Conservation (phyloP, 2,797 vertebrate species). For the Coilia nasus region DNA sequence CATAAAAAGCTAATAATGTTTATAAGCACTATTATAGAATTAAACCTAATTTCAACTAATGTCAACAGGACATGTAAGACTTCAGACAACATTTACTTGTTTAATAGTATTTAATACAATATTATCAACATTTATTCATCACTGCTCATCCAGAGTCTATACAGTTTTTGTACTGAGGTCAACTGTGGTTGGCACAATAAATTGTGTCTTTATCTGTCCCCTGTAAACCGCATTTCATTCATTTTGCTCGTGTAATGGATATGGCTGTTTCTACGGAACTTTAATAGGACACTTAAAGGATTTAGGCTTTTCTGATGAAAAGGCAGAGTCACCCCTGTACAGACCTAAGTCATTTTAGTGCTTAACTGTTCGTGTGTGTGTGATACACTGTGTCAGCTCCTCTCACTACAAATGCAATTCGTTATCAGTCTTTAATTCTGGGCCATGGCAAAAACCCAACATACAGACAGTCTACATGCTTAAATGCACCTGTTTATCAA, state of each 20-base stretch:
- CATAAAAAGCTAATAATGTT: no score
- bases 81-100: not conserved
- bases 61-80: not conserved
- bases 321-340: not conserved
- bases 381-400: not conserved
- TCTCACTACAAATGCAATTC: not conserved
- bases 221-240: not conserved
- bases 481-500: not conserved
- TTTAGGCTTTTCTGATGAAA: constrained; percentile 10
- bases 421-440: not conserved
- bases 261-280: not conserved
- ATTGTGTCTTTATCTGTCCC: not conserved
- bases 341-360: not conserved
- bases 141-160: not conserved
- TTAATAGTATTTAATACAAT: no score
- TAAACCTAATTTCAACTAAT: not conserved
- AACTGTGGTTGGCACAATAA: not conserved
- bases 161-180: not conserved
- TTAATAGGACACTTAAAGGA: constrained; percentile 3
- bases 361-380: not conserved
- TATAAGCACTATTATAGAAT: not conserved
- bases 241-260: not conserved
- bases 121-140: not conserved
- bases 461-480: not conserved
- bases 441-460: not conserved